Base-by-base conservation (phyloP, 2,888 invertebrate species). In the Globia sparganii region DNA sequence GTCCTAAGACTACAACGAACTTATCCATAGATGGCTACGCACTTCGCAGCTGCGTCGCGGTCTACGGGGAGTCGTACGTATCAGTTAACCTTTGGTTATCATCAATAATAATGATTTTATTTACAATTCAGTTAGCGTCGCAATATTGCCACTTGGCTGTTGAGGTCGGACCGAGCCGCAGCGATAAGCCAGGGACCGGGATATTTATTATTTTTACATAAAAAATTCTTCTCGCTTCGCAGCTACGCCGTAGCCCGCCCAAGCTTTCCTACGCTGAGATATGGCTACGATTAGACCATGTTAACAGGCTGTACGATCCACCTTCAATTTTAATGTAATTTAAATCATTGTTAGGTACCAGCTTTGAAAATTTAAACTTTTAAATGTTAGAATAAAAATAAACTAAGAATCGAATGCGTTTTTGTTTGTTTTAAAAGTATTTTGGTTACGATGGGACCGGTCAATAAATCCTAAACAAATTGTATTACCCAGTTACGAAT, bases 391-490 rank as follows among this genome's bases (percentile, higher is more conserved):
- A 43, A 34, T 43, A 28, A 58, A 81, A 58, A 56, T 28, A 62
- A 67, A 64, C 15, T 46, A 56, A 9, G 25, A 61, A 53, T 18
- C 18, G 18, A 64, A 56, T n/a, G 40, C 56, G 37, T 34, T 53
- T 68, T 72, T 72, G 46, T 78, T 66, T 72, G 18, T 56, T 72
- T 79, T 62, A 43, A n/a, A 61, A 65, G 37, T 71, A 59, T 59
- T 78, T 79, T 72, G 40, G 31, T 70, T 34, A 46, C 56, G 49
- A 56, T 15, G 68, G 46, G 66, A 15, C 34, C 46, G 71, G 64
- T 75, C 85, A 72, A 82, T 80, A 71, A 46, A 61, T 71, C 77
- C 85, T 85, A 76, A 76, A 85, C 77, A 85, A 85, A 67, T 72
- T 80, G 58, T 31, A 53, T 67, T 77, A 77, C 85, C 85, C 64